phyloP scores from a whole-genome alignment of 2,888 invertebrate species.

The Tethea ocularis region DNA sequence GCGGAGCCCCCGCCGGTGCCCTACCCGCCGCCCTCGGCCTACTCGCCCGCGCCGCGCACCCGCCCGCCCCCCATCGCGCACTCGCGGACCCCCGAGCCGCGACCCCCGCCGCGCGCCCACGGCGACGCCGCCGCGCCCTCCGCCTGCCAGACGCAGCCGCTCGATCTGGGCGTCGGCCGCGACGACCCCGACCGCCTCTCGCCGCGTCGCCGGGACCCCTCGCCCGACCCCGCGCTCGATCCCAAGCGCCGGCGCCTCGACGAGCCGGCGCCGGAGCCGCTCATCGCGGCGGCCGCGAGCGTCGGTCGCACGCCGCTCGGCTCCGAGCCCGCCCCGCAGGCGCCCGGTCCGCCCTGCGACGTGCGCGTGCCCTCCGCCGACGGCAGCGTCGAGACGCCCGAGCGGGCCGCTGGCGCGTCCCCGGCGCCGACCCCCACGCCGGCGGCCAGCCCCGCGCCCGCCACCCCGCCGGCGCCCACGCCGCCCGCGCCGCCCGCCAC shows the following conservation, averaged over 20 bases:
- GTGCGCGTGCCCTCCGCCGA: constrained; percentile 85
- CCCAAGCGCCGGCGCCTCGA: constrained; percentile 86
- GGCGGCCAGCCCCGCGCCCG: constrained; percentile 69
- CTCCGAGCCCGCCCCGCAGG: constrained; percentile 76
- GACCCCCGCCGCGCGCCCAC: constrained; percentile 67
- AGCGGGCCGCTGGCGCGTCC: constrained; percentile 76
- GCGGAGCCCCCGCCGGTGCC: constrained; percentile 72
- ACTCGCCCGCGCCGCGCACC: constrained; percentile 61
- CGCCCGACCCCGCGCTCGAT: constrained; percentile 83
- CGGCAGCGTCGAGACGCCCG: constrained; percentile 83
- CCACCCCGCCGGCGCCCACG: constrained; percentile 64
- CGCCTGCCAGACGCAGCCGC: constrained; percentile 89
- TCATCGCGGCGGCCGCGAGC: constrained; percentile 89
- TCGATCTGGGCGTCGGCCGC: constrained; percentile 89
- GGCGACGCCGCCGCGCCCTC: constrained; percentile 60
- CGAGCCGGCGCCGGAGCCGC: constrained; percentile 84
- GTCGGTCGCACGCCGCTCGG: constrained; percentile 87
- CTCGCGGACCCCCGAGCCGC: constrained; percentile 79
- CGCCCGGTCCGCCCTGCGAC: constrained; percentile 75
- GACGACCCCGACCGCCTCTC: constrained; percentile 84
- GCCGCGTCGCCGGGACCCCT: constrained; percentile 86
- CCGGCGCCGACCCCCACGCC: constrained; percentile 68
- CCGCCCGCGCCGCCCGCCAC: constrained; percentile 73
- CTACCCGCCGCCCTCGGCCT: constrained; percentile 73
- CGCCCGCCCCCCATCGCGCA: constrained; percentile 85